Conservation (phyloP, 2,113 vertebrate species). For the Leucosticte australis region DNA sequence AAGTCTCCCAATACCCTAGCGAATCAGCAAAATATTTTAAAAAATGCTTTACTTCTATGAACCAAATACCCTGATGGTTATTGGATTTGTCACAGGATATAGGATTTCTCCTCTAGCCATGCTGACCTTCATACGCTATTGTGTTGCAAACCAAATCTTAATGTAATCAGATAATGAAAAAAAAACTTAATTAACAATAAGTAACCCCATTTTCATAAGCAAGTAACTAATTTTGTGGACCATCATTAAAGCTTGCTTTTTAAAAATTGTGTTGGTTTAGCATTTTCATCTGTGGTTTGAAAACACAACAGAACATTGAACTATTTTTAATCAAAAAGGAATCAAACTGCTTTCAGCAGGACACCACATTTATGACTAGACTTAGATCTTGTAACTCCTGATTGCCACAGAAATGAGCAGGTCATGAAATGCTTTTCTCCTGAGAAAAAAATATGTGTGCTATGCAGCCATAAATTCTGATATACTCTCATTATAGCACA, state of each 20-base stretch:
- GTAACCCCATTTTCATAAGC: background rate
- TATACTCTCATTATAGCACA: constrained; percentile 31
- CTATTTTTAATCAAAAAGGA: background rate
- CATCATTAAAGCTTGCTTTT: background rate
- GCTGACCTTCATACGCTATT: constrained; percentile 50
- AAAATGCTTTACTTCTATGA: constrained; percentile 63
- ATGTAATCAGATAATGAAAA: constrained; percentile 57
- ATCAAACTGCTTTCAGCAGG: constrained; percentile 17
- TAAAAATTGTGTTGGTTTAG: background rate
- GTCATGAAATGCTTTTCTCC: constrained; percentile 62
- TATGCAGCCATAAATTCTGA: constrained; percentile 56
- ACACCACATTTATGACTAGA: background rate
- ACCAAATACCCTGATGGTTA: constrained; percentile 68
- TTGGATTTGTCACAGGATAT: constrained; percentile 74
- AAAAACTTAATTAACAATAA: constrained; percentile 51
- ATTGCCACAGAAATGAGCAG: constrained; percentile 32
- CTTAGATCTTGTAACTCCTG: constrained; percentile 34
- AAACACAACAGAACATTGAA: background rate
- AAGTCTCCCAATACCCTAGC: constrained; percentile 54
- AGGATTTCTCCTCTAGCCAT: constrained; percentile 65
- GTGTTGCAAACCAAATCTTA: constrained; percentile 55
- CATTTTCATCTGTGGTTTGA: background rate
- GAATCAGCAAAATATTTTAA: constrained; percentile 66
- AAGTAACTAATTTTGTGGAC: background rate
- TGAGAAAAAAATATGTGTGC: constrained; percentile 41